phyloP scores from a whole-genome alignment of 2,797 vertebrate species.

The Xenops minutus region DNA sequence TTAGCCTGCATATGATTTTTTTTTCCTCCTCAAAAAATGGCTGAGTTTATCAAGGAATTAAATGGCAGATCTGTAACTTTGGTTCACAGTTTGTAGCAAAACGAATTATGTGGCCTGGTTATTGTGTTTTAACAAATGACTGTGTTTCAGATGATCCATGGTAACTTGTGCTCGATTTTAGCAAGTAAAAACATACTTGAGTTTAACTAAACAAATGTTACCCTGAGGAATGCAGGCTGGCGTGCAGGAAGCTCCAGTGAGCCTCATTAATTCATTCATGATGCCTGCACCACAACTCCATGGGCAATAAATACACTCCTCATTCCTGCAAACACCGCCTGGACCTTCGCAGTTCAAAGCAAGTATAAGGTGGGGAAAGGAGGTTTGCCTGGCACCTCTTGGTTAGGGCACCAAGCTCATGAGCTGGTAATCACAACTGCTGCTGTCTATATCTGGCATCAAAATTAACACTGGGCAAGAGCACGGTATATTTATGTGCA shows the following conservation, averaged over 20 bases:
- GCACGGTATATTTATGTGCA: no score
- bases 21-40: not conserved
- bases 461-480: no score
- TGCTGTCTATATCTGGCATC: not conserved
- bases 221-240: not conserved
- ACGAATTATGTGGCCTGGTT: not conserved
- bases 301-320: not conserved
- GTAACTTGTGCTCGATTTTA: constrained; percentile 27
- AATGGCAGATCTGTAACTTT: not conserved
- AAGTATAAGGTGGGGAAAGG: not conserved
- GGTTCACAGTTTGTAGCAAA: not conserved
- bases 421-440: not conserved
- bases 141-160: not conserved
- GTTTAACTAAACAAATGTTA: constrained; percentile 37
- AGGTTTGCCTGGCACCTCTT: not conserved
- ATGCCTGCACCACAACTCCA: not conserved
- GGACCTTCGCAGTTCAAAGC: not conserved
- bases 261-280: constrained; percentile 18
- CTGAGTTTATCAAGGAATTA: not conserved
- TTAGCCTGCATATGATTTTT: not conserved
- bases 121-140: constrained; percentile 27
- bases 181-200: constrained; percentile 35
- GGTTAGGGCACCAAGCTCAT: not conserved
- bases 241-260: not conserved
- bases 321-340: not conserved